A percentile compares a stretch with the other conserved stretches of the same genome.
These are phyloP conservation scores for Paedocypris sp. DNA, from an alignment of 2,113 vertebrate genomes.

Conservation along the genomic window DNA sequence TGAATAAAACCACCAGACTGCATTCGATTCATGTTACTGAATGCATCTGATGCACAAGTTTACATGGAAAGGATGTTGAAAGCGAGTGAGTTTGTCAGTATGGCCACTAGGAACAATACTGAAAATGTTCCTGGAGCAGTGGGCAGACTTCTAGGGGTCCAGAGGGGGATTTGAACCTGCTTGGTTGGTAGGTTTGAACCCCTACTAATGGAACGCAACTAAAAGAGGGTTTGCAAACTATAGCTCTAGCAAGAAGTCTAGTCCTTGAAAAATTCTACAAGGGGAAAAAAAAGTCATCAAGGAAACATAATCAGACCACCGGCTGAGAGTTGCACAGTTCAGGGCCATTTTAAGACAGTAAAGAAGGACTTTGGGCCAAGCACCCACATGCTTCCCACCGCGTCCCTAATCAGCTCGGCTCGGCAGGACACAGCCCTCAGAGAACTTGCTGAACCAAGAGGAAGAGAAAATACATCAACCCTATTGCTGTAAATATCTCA, in stretches of 20 bases:
- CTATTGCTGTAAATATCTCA: conserved; percentile 1
- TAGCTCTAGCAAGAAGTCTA: too few relatives aligned
- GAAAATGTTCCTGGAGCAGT: too few relatives aligned
- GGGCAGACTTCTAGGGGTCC: too few relatives aligned
- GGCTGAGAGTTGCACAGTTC: conserved; percentile 4
- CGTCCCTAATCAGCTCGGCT: conserved; percentile 26
- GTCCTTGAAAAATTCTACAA: conserved; percentile 6
- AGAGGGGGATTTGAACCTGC: too few relatives aligned
- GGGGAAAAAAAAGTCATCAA: neutral
- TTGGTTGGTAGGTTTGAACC: too few relatives aligned
- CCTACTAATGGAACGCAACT: too few relatives aligned
- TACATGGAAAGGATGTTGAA: too few relatives aligned
- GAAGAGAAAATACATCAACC: conserved; percentile 12
- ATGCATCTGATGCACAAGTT: too few relatives aligned
- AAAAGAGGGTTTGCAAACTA: too few relatives aligned
- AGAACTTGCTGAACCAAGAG: conserved; percentile 13
- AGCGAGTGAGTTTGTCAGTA: too few relatives aligned
- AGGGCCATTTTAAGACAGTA: conserved; percentile 23
- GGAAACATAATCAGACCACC: conserved; percentile 25
- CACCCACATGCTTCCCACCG: conserved; percentile 21
- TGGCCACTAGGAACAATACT: too few relatives aligned
- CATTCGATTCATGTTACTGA: too few relatives aligned
- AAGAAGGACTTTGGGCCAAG: conserved; percentile 14
- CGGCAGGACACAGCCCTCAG: conserved; percentile 19
- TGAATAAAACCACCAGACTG: conserved; percentile 27